Evolutionary conservation across 2,888 invertebrate species (phyloP).

Genomic region (Drosophila longiperda): DNA sequence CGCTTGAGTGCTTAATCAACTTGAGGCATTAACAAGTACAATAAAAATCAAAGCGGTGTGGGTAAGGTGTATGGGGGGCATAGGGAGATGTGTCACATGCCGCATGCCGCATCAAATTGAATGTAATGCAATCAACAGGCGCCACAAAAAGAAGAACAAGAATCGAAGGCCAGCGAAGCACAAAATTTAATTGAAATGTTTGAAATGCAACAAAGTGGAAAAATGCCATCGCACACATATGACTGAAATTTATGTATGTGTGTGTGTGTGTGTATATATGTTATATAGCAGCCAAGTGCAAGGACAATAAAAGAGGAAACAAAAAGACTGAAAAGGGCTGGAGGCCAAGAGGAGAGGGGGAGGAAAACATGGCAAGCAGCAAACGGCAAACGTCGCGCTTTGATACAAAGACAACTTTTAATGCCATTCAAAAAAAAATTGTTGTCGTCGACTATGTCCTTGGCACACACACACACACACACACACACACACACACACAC

Average conservation of each 20-base stretch:
- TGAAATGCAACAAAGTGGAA: conserved; percentile 65
- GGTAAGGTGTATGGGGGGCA: neutral
- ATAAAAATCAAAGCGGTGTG: conserved; percentile 43
- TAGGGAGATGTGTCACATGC: conserved; percentile 1
- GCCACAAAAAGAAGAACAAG: conserved; percentile 11
- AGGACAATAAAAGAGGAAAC: conserved; percentile 26
- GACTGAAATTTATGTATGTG: neutral
- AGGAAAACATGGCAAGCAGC: conserved; percentile 28
- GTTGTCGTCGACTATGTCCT: conserved; percentile 47
- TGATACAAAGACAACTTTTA: conserved; percentile 73
- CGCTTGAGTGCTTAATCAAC: conserved; percentile 45
- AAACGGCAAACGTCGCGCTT: conserved; percentile 48
- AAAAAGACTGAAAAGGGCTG: neutral
- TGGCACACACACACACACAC: conserved; percentile 21
- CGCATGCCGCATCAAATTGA: conserved; percentile 28
- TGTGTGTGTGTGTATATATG: neutral
- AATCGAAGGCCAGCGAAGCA: conserved; percentile 14
- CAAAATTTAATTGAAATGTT: conserved; percentile 75
- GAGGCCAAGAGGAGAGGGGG: neutral
- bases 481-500: conserved; percentile 1
- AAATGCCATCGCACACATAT: conserved; percentile 44
- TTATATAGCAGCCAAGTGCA: conserved; percentile 42
- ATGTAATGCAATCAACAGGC: conserved; percentile 64
- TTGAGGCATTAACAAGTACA: conserved; percentile 52
- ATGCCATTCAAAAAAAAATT: conserved; percentile 76